Evolutionary conservation across 2,888 invertebrate species (phyloP).

Genomic region (Yponomeuta cagnagella): DNA sequence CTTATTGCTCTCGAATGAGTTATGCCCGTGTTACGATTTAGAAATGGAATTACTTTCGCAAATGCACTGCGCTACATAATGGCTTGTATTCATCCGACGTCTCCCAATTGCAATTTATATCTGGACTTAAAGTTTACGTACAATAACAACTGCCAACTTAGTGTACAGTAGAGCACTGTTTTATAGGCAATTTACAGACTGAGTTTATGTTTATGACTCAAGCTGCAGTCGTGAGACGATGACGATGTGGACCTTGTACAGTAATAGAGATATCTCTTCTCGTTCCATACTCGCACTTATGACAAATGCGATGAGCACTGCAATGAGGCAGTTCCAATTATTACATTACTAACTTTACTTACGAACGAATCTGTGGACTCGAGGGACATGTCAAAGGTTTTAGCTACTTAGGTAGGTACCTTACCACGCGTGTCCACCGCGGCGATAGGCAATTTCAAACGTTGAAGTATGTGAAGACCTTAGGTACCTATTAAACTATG

Average conservation of each 20-base stretch:
- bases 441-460: no score
- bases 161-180: neutral
- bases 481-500: no score
- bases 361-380: no score
- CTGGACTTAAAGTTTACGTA: neutral
- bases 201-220: conserved; percentile 7
- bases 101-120: neutral
- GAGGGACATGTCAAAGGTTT: no score
- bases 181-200: neutral
- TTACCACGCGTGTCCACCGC: no score
- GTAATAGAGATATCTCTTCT: neutral
- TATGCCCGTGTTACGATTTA: conserved; percentile 8
- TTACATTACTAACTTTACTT: no score
- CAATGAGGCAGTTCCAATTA: no score
- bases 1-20: conserved; percentile 13
- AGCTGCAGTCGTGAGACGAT: neutral
- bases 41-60: conserved; percentile 5
- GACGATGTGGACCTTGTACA: neutral
- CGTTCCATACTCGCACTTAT: no score
- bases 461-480: no score
- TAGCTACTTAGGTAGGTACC: no score
- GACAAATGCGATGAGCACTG: no score
- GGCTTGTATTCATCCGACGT: neutral
- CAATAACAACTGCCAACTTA: neutral
- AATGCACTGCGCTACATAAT: neutral